phyloP scores from a whole-genome alignment of 2,113 vertebrate species.

The Microcebus jonahi region DNA sequence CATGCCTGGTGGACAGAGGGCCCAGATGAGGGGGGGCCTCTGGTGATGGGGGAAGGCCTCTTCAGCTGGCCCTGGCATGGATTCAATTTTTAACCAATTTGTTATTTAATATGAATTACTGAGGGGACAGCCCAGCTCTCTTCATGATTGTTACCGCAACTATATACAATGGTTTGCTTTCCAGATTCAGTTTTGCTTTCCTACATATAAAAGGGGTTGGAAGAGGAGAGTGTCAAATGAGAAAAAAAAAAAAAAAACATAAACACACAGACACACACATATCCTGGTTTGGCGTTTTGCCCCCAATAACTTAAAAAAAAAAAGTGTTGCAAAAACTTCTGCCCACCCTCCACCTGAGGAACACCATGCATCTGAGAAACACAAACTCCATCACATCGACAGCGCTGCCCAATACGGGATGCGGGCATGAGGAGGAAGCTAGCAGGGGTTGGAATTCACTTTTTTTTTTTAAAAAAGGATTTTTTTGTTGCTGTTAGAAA shows the following conservation, averaged over 20 bases:
- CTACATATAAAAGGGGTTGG: conserved; percentile 80
- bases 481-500: conserved; percentile 66
- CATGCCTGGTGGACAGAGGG: conserved; percentile 82
- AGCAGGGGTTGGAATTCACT: conserved; percentile 69
- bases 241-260: conserved; percentile 75
- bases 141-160: conserved; percentile 88
- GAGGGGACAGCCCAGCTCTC: conserved; percentile 83
- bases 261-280: conserved; percentile 67
- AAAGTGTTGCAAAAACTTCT: conserved; percentile 83
- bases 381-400: conserved; percentile 78
- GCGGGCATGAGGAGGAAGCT: conserved; percentile 44
- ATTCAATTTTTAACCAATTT: conserved; percentile 70
- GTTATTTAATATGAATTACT: conserved; percentile 77
- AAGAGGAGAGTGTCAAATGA: conserved; percentile 58
- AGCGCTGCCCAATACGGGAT: conserved; percentile 78
- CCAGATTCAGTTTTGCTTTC: conserved; percentile 72
- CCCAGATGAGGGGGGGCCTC: conserved; percentile 53
- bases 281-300: conserved; percentile 44
- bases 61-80: conserved; percentile 67
- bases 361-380: conserved; percentile 83
- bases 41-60: conserved; percentile 37
- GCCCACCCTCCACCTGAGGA: conserved; percentile 63
- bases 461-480: neutral
- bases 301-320: conserved; percentile 66
- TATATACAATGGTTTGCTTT: conserved; percentile 82